These are phyloP conservation scores for Strix aluco DNA, from an alignment of 2,113 vertebrate species.

Conservation along the genomic window DNA sequence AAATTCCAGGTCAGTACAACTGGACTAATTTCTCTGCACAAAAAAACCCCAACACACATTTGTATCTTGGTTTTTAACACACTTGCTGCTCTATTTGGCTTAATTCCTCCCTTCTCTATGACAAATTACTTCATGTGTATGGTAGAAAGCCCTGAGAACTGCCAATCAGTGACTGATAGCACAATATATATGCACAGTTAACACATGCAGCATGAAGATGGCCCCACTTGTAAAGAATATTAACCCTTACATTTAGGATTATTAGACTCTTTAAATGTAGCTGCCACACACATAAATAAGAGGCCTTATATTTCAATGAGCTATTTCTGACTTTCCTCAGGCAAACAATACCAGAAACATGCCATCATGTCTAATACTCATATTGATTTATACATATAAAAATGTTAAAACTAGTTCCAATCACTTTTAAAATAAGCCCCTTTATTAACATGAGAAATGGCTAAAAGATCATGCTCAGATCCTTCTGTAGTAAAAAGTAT, in stretches of 20 bases:
- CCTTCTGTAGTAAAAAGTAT: not conserved
- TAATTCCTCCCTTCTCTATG: not conserved
- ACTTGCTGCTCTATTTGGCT: not conserved
- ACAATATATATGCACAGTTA: not conserved
- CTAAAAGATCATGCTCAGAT: not conserved
- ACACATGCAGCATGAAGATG: not conserved
- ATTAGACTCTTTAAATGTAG: not conserved
- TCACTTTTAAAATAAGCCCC: conserved; percentile 5
- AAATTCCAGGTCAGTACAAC: not conserved
- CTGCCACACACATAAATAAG: not conserved
- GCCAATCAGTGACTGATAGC: not conserved
- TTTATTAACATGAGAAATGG: conserved; percentile 23
- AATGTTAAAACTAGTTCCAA: conserved; percentile 8
- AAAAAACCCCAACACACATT: not conserved
- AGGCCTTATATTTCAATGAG: not conserved
- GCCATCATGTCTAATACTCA: not conserved
- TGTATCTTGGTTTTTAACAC: not conserved
- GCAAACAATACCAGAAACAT: conserved; percentile 32
- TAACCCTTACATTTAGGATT: not conserved
- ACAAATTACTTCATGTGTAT: not conserved
- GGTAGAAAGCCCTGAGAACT: not conserved
- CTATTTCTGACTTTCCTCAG: conserved; percentile 32
- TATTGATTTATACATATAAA: conserved; percentile 38
- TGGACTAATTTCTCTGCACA: not conserved
- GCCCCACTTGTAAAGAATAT: not conserved